phyloP scores from a whole-genome alignment of 2,888 invertebrate species.

The Papilio protenor region DNA sequence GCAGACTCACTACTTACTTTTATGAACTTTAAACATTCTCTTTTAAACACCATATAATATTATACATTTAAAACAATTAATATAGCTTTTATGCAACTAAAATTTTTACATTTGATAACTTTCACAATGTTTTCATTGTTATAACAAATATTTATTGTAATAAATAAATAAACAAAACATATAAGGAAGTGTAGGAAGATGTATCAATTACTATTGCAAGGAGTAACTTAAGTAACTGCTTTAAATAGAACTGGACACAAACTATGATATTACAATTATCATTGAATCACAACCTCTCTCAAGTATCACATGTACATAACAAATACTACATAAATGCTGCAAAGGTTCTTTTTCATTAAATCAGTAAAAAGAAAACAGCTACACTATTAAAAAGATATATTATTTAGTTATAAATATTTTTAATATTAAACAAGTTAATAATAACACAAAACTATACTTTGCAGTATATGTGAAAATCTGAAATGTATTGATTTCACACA shows the following conservation, averaged over 20 bases:
- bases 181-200: slow-evolving; percentile 3
- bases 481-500: too few species aligned
- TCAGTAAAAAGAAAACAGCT: neutral
- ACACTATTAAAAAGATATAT: too few species aligned
- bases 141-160: neutral
- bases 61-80: slow-evolving; percentile 9
- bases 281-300: slow-evolving; percentile 3
- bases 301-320: neutral
- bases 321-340: neutral
- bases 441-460: too few species aligned
- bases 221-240: slow-evolving; percentile 9
- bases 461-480: too few species aligned
- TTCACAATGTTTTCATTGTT: neutral
- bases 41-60: slow-evolving; percentile 18
- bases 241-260: slow-evolving; percentile 7
- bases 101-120: neutral
- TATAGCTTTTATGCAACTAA: slow-evolving; percentile 14
- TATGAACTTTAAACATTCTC: slow-evolving; percentile 26
- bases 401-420: too few species aligned
- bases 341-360: neutral
- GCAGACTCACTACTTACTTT: neutral
- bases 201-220: slow-evolving; percentile 13
- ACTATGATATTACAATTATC: slow-evolving; percentile 19
- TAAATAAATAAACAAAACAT: neutral
- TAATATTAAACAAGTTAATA: too few species aligned